phyloP scores from a whole-genome alignment of 2,797 vertebrate species.

The Acanthurus tractus region DNA sequence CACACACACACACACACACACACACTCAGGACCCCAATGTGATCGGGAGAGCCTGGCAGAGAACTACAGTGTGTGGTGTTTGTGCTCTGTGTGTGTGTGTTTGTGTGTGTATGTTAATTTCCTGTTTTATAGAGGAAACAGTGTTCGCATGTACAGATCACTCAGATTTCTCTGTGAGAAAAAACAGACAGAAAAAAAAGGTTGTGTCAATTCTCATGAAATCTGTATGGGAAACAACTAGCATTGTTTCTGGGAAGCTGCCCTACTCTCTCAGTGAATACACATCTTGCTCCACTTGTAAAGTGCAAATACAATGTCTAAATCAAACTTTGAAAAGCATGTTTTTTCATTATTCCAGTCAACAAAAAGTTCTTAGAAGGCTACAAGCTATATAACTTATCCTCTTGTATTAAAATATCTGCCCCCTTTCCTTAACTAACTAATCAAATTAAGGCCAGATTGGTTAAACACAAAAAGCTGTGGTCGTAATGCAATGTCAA shows the following conservation, averaged over 20 bases:
- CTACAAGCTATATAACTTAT: constrained; percentile 21
- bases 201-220: constrained; percentile 83
- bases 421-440: constrained; percentile 29
- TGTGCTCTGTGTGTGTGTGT: constrained; percentile 48
- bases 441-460: constrained; percentile 61
- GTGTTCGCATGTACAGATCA: constrained; percentile 78
- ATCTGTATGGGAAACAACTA: constrained; percentile 81
- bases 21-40: constrained; percentile 66
- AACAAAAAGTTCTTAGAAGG: constrained; percentile 20
- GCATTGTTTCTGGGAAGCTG: constrained; percentile 77
- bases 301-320: constrained; percentile 29
- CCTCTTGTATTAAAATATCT: constrained; percentile 22
- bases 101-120: constrained; percentile 73
- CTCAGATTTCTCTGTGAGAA: constrained; percentile 82
- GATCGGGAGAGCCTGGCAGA: constrained; percentile 69
- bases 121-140: constrained; percentile 83
- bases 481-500: constrained; percentile 54
- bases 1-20: too few species aligned
- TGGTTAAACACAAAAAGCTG: constrained; percentile 62
- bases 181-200: constrained; percentile 61
- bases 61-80: constrained; percentile 45
- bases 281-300: constrained; percentile 46
- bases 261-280: constrained; percentile 54
- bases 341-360: constrained; percentile 37
- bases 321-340: constrained; percentile 44